Conservation (phyloP, 2,113 vertebrate genomes). For the Cercopithecus mona region DNA sequence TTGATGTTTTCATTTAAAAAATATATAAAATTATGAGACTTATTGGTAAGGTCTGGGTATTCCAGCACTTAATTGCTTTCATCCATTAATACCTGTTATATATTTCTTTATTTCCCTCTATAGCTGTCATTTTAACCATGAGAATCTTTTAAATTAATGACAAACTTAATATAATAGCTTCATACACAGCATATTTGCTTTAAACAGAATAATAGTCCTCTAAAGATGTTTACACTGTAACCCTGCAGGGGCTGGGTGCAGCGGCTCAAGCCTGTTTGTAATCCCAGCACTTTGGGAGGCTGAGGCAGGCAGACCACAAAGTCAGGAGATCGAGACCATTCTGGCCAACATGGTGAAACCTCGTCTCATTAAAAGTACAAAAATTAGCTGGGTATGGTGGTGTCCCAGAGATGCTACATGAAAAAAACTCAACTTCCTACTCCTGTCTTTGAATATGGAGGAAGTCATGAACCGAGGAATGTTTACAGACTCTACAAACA, state of each 20-base stretch:
- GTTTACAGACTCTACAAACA: not conserved
- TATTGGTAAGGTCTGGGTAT: not conserved
- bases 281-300: too few species aligned
- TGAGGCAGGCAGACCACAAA: too few species aligned
- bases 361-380: too few species aligned
- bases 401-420: not conserved
- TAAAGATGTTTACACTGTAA: not conserved
- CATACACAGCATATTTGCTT: not conserved
- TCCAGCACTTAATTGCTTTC: not conserved
- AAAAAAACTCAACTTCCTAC: not conserved
- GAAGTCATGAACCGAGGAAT: not conserved
- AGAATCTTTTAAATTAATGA: not conserved
- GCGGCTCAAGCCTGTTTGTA: too few species aligned
- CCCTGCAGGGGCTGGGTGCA: rapidly evolving
- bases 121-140: not conserved
- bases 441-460: not conserved
- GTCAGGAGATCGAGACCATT: too few species aligned
- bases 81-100: not conserved
- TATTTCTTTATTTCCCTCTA: not conserved
- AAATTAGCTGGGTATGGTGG: too few species aligned
- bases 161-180: not conserved
- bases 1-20: not conserved
- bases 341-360: too few species aligned
- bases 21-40: not conserved
- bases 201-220: not conserved